Conservation (phyloP, 2,888 invertebrate genomes). For the Bembecia ichneumoniformis region DNA sequence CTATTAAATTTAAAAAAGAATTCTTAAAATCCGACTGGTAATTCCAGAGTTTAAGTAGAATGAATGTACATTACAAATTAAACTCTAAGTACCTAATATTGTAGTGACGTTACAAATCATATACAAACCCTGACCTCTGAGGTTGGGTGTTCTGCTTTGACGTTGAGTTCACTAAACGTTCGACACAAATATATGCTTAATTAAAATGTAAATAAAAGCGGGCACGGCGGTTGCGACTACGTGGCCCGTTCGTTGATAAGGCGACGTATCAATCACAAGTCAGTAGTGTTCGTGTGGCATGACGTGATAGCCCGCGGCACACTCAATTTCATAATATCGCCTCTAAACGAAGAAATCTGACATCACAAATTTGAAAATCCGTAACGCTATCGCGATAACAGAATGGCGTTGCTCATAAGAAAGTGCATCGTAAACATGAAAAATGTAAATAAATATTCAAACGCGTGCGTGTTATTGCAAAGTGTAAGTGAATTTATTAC, state of each 20-base stretch:
- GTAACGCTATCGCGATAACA: no score
- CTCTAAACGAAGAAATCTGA: neutral
- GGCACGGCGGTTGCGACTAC: conserved; percentile 20
- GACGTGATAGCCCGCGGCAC: conserved; percentile 23
- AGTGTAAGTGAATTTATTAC: conserved; percentile 34
- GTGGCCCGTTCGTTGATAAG: conserved; percentile 39
- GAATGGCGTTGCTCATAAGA: conserved; percentile 49
- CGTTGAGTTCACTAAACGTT: conserved; percentile 20
- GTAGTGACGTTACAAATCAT: neutral
- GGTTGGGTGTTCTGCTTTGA: conserved; percentile 15
- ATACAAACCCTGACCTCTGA: conserved; percentile 28
- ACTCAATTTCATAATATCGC: conserved; percentile 5
- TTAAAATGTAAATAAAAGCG: conserved; percentile 43
- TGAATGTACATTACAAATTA: conserved; percentile 3
- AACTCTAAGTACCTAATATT: no score
- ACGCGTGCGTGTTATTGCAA: conserved; percentile 27
- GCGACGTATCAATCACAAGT: conserved; percentile 39
- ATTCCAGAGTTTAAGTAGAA: no score
- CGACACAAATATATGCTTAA: conserved; percentile 30
- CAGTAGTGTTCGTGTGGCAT: conserved; percentile 32
- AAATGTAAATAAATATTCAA: conserved; percentile 35
- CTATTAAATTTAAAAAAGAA: no score
- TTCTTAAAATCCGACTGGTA: no score
- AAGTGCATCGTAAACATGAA: conserved; percentile 41
- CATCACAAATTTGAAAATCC: conserved; percentile 1